Conservation (phyloP, 2,888 invertebrate species). For the Eledone cirrhosa region DNA sequence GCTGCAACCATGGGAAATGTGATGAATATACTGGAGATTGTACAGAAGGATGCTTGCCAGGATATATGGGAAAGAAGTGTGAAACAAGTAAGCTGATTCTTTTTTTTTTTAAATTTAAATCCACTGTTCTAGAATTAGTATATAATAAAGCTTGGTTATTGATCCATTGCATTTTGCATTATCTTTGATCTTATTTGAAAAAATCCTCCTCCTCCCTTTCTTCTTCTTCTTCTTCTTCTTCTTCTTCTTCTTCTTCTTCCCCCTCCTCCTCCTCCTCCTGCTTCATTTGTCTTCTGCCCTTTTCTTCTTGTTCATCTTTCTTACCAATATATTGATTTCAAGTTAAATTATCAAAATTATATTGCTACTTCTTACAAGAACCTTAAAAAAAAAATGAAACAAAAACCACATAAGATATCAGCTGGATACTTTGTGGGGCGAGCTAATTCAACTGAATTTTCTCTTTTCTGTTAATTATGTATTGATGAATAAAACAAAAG, state of each 20-base stretch:
- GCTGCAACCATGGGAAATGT: constrained; percentile 15
- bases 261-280: neutral
- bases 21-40: constrained; percentile 18
- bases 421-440: too few relatives aligned
- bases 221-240: neutral
- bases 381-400: too few relatives aligned
- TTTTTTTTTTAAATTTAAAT: neutral
- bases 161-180: too few relatives aligned
- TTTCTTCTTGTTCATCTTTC: neutral
- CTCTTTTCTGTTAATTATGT: too few relatives aligned
- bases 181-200: too few relatives aligned
- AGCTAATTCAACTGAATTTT: too few relatives aligned
- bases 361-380: too few relatives aligned
- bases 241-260: neutral
- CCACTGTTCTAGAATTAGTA: too few relatives aligned
- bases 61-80: constrained; percentile 3
- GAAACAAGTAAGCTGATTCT: neutral
- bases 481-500: too few relatives aligned
- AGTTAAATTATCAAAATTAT: too few relatives aligned
- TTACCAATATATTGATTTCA: neutral
- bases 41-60: constrained; percentile 24
- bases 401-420: too few relatives aligned
- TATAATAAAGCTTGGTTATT: too few relatives aligned
- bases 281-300: neutral
- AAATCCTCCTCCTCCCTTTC: neutral